Conservation (phyloP, 1,140 invertebrate genomes). For the Drosophila athabasca region DNA sequence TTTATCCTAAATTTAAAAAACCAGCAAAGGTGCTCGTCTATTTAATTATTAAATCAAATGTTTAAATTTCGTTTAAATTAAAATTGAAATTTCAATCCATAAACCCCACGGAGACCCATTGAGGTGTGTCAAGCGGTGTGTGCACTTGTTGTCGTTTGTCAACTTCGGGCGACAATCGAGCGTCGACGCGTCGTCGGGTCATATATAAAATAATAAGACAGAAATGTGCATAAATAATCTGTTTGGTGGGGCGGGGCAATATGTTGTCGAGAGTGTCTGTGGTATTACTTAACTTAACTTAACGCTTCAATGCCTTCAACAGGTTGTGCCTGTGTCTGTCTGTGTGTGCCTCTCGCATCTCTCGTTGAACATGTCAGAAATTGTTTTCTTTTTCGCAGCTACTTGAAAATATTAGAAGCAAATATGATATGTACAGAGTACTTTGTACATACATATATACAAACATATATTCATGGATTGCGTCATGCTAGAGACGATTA, state of each 20-base stretch:
- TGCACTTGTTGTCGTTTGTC: slow-evolving; percentile 44
- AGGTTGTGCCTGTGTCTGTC: background rate
- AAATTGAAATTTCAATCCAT: slow-evolving; percentile 29
- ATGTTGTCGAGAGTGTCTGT: slow-evolving; percentile 32
- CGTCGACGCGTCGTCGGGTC: background rate
- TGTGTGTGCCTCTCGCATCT: background rate
- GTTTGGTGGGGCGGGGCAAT: background rate
- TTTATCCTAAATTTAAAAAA: slow-evolving; percentile 27
- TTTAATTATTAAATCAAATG: too few species aligned
- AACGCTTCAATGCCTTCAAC: slow-evolving; percentile 37
- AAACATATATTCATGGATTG: slow-evolving; percentile 30
- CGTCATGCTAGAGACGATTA: slow-evolving; percentile 26
- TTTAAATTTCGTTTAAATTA: slow-evolving; percentile 25
- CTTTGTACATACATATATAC: background rate
- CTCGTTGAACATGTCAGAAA: slow-evolving; percentile 17
- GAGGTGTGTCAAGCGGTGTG: slow-evolving; percentile 34
- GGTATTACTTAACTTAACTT: slow-evolving; percentile 46
- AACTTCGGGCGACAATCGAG: slow-evolving; percentile 28
- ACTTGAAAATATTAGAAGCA: slow-evolving; percentile 53
- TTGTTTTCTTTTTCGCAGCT: slow-evolving; percentile 36
- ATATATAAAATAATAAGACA: slow-evolving; percentile 11
- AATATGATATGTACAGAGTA: slow-evolving; percentile 27
- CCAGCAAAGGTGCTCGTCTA: too few species aligned
- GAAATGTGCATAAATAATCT: slow-evolving; percentile 30
- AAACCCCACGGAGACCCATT: slow-evolving; percentile 13